Evolutionary conservation across 2,888 invertebrate species (phyloP), one percentile per base, ranked within the genome.

Genomic region (Tipula vernalis): DNA sequence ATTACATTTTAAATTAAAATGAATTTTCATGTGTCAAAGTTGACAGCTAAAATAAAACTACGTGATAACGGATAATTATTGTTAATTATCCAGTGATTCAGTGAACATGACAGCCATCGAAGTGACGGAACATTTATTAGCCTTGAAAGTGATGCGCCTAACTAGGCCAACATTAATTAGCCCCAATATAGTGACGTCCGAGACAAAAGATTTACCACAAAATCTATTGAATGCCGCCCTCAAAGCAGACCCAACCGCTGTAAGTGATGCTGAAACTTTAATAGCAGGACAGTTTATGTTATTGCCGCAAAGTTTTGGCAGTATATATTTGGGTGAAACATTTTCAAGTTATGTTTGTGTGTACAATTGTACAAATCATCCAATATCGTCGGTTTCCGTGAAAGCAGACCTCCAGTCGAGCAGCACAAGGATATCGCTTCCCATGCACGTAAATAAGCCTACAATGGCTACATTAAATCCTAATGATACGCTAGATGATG

Each of bases 311-410:
- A 98, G 97, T 91, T 99, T 99, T 92, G 99, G 99, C 5, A 99
- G 98, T 91, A 98, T 99, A 89, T 99, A 99, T 91, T 93, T 99
- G 85, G 99, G 98, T 18, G 99, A 99, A 93, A 99, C 98, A 13
- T 99, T 99, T 92, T 97, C 99, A 1, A 98, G 99, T 91, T 99
- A 98, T 90, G 96, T 99, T 87, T 98, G 98, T 92, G 97, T 99
- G 87, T 98, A 98, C 90, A 99, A 99, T 93, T 98, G 98, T 91
- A 98, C 98, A 85, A 94, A 94, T 88, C 96, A 97, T 91, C 92
- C 94, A 13, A 98, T 97, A 36, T 94, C 95, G 89, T 96, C 97
- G 92, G 96, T 98, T 15, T 93, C 94, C 28, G 95, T 98, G 36
- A 98, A 96, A 94, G 98, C 98, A 87, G 98, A 98, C 91, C 93